Conservation (phyloP, 2,797 vertebrate species). For the Amblyopsis hoosieri region DNA sequence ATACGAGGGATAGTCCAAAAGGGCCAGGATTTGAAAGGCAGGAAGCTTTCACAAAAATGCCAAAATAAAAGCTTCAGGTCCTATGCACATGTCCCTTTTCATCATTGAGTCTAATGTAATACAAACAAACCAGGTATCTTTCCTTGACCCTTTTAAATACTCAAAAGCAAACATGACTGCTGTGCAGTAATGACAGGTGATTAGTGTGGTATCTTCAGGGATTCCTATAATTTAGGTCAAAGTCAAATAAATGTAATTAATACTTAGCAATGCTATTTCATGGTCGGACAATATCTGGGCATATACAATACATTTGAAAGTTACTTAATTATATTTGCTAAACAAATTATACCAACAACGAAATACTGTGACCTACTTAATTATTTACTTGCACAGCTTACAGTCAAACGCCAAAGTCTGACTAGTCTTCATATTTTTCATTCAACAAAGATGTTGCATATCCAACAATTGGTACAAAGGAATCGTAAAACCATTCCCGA, state of each 20-base stretch:
- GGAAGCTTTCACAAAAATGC: conserved; percentile 14
- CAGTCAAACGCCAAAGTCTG: neutral
- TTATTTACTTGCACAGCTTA: conserved; percentile 1
- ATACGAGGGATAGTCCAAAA: conserved; percentile 55
- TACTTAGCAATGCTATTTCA: neutral
- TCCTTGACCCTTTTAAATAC: conserved; percentile 3
- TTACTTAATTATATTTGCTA: too few species aligned
- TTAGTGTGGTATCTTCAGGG: neutral
- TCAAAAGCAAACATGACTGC: conserved; percentile 19
- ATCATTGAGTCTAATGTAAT: conserved; percentile 26
- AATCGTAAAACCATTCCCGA: too few species aligned
- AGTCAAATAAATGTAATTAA: neutral
- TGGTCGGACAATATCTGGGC: conserved; percentile 5
- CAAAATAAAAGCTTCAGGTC: neutral
- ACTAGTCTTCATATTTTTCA: neutral
- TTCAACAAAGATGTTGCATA: neutral
- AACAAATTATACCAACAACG: too few species aligned
- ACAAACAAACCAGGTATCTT: conserved; percentile 38
- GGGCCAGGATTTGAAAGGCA: conserved; percentile 45
- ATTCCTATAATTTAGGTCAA: conserved; percentile 1
- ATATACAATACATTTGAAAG: neutral
- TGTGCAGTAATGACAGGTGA: neutral
- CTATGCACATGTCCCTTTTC: conserved; percentile 31
- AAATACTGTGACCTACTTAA: too few species aligned
- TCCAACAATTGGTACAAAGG: neutral